Percentiles rank a stretch among this genome's conserved stretches.
Conservation (phyloP, 1,140 invertebrate species). For the Apis mellifera region DNA sequence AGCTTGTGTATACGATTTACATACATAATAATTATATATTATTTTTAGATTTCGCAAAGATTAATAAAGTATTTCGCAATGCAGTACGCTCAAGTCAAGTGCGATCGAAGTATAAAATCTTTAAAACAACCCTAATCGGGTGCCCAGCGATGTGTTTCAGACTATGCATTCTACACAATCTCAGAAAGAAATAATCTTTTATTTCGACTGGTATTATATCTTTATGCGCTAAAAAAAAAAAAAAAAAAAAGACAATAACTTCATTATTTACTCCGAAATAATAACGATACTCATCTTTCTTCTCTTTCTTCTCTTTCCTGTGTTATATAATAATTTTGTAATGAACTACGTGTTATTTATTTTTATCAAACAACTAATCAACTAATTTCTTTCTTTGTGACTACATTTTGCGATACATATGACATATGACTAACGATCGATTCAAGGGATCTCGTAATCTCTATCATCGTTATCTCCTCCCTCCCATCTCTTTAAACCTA, state of each 20-base stretch:
- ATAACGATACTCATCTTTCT: slow-evolving; percentile 47
- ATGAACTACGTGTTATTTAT: slow-evolving; percentile 29
- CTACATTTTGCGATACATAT: not conserved
- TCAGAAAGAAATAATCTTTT: slow-evolving; percentile 59
- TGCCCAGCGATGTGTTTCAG: slow-evolving; percentile 45
- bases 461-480: slow-evolving; percentile 19
- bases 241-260: slow-evolving; percentile 57
- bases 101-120: slow-evolving; percentile 75
- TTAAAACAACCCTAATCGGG: slow-evolving; percentile 65
- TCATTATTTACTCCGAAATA: slow-evolving; percentile 39
- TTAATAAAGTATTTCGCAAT: slow-evolving; percentile 71
- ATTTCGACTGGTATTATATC: slow-evolving; percentile 24
- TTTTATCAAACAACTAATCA: slow-evolving; percentile 35
- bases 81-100: slow-evolving; percentile 62
- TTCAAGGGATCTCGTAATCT: slow-evolving; percentile 7
- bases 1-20: slow-evolving; percentile 76
- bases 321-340: slow-evolving; percentile 26
- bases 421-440: slow-evolving; percentile 17
- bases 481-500: slow-evolving; percentile 20
- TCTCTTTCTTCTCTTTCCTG: slow-evolving; percentile 44
- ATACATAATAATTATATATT: slow-evolving; percentile 78
- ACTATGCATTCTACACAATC: slow-evolving; percentile 51
- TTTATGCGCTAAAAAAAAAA: slow-evolving; percentile 54
- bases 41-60: slow-evolving; percentile 70
- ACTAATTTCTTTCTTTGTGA: slow-evolving; percentile 22